phyloP scores from a whole-genome alignment of 1,140 invertebrate genomes.

The Drosophila watanabei region DNA sequence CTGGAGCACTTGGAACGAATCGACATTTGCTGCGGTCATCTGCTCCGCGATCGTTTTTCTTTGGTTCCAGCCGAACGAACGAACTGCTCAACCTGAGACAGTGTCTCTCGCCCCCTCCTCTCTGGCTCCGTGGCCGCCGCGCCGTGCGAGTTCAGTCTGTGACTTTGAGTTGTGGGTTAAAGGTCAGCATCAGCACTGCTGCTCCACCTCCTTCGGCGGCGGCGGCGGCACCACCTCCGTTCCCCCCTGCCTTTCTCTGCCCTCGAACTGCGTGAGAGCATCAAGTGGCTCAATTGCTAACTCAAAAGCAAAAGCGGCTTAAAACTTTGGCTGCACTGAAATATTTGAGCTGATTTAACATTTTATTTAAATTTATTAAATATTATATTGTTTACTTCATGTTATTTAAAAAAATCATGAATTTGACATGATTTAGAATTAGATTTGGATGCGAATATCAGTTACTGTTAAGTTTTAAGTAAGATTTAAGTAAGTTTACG shows the following conservation, averaged over 20 bases:
- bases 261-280: conserved; percentile 66
- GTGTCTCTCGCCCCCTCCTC: neutral
- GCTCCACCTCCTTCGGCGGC: conserved; percentile 22
- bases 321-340: conserved; percentile 23
- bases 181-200: conserved; percentile 71
- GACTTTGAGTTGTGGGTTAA: conserved; percentile 59
- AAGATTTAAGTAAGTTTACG: neutral
- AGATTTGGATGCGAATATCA: neutral
- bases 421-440: accelerated
- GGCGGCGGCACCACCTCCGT: conserved; percentile 12
- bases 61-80: conserved; percentile 73
- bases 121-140: neutral
- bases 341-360: neutral
- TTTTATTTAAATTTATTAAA: neutral
- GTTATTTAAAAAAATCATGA: neutral
- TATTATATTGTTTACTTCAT: neutral
- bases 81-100: conserved; percentile 22
- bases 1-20: conserved; percentile 80
- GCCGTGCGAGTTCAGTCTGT: conserved; percentile 15
- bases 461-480: too few relatives aligned
- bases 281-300: conserved; percentile 77
- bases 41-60: conserved; percentile 77
- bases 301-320: conserved; percentile 23
- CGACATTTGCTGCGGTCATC: conserved; percentile 82
- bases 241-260: neutral